Base-by-base conservation (phyloP, 2,888 invertebrate species). In the Drosophila engyochracea region DNA sequence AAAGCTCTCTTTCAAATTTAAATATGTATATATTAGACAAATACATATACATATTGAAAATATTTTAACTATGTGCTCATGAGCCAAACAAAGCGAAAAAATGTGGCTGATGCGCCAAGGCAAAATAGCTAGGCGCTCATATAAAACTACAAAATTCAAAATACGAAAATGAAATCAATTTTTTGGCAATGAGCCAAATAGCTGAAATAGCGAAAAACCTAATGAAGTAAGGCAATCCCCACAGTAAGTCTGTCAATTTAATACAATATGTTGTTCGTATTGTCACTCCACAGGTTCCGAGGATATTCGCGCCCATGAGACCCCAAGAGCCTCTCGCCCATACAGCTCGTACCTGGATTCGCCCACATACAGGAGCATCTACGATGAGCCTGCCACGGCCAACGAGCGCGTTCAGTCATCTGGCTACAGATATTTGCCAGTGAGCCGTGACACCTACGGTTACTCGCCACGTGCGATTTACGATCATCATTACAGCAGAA, bases 361-460 rank as follows among this genome's bases (percentile, higher is more conserved):
- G 92, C 95, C 96, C 93, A 94, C 95, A 93, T 97, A 95, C 95
- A 97, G 97, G 94, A 97, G 97, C 91, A 97, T 97, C 95, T 97
- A 95, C 94, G 97, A 97, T 93, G 97, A 97, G 93, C 97, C 97
- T 86, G 94, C 95, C 78, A 96, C 95, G 91, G 96, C 97, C 83
- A 95, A 96, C 85, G 97, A 97, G 94, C 96, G 97, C 94, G 97
- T 98, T 94, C 95, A 96, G 93, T 96, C 96, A 70, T 97, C 97
- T 92, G 97, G 97, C 91, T 97, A 97, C 96, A 96, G 97, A 94
- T 97, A 97, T 95, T 95, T 97, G 94, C 97, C 97, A 88, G 96
- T 98, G 91, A 97, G 97, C 94, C 96, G 97, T 93, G 97, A 97
- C 93, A 96, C 96, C 92, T 97, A 97, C 94, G 97, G 97, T 81